These are phyloP conservation scores for Lycocerus yunnanus DNA, from an alignment of 2,888 invertebrate genomes.

Conservation along the genomic window DNA sequence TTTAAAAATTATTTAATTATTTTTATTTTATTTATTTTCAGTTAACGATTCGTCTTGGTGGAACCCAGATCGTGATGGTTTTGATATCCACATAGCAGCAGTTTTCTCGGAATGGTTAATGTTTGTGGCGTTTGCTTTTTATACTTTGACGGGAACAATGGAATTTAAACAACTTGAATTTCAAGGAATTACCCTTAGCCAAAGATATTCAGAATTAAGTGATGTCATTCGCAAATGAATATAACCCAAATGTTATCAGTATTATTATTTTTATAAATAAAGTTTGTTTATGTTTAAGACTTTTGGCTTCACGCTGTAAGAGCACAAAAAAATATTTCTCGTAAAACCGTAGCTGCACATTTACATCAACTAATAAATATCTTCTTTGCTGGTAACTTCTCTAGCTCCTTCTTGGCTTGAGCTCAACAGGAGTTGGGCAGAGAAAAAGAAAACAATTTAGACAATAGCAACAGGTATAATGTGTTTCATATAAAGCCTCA, in stretches of 20 bases:
- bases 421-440: too few relatives aligned
- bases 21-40: neutral
- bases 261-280: neutral
- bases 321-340: too few relatives aligned
- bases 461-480: too few relatives aligned
- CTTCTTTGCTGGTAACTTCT: too few relatives aligned
- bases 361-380: too few relatives aligned
- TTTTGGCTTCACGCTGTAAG: neutral
- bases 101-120: conserved; percentile 17
- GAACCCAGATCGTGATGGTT: conserved; percentile 13
- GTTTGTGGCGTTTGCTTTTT: neutral
- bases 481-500: too few relatives aligned
- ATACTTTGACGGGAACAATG: conserved; percentile 3
- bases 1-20: neutral
- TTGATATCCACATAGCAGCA: conserved; percentile 2
- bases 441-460: too few relatives aligned
- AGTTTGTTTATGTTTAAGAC: neutral
- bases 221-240: neutral
- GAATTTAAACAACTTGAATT: conserved; percentile 16
- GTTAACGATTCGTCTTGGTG: neutral
- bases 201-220: neutral
- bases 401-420: too few relatives aligned
- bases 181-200: conserved; percentile 9
- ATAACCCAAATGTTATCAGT: neutral
- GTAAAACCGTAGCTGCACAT: too few relatives aligned